A percentile compares a stretch with the other conserved stretches of the same genome.
Conservation (phyloP, 2,888 invertebrate genomes). For the Rhingia rostrata region DNA sequence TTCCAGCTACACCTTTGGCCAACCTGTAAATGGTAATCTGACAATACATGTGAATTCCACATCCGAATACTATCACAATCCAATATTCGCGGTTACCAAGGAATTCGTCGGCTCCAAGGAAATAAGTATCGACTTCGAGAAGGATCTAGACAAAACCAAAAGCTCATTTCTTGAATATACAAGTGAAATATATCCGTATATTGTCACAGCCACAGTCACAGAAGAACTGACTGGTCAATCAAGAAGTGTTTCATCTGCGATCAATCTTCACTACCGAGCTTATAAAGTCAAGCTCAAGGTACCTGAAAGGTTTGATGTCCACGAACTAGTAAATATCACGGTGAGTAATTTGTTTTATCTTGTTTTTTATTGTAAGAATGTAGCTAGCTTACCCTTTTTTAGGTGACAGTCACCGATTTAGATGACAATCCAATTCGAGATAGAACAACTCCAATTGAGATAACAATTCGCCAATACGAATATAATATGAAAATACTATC, state of each 20-base stretch:
- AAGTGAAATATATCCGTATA: slow-evolving; percentile 88
- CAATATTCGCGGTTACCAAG: background rate
- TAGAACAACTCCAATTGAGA: slow-evolving; percentile 83
- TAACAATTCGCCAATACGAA: background rate
- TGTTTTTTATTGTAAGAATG: background rate
- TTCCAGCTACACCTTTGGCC: slow-evolving; percentile 88
- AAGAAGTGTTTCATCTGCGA: slow-evolving; percentile 77
- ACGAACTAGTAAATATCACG: slow-evolving; percentile 85
- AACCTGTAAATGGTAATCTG: slow-evolving; percentile 93
- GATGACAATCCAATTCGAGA: slow-evolving; percentile 86
- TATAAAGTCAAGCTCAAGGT: slow-evolving; percentile 90
- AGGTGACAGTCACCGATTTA: slow-evolving; percentile 85
- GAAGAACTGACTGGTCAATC: slow-evolving; percentile 90
- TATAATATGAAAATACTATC: background rate
- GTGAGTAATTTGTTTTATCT: slow-evolving; percentile 30
- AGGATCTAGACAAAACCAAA: slow-evolving; percentile 86
- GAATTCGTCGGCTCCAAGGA: slow-evolving; percentile 84
- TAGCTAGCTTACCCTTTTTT: background rate
- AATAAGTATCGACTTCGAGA: slow-evolving; percentile 89
- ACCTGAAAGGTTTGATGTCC: slow-evolving; percentile 94
- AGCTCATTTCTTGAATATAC: fast-evolving
- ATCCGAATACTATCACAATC: slow-evolving; percentile 80
- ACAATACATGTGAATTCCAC: slow-evolving; percentile 91
- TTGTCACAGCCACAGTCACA: slow-evolving; percentile 90
- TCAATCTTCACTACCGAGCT: slow-evolving; percentile 88